Percentiles rank a stretch among this genome's conserved stretches.
Conservation (phyloP, 1,140 invertebrate species). For the Ceratoteleas bidentatus region DNA sequence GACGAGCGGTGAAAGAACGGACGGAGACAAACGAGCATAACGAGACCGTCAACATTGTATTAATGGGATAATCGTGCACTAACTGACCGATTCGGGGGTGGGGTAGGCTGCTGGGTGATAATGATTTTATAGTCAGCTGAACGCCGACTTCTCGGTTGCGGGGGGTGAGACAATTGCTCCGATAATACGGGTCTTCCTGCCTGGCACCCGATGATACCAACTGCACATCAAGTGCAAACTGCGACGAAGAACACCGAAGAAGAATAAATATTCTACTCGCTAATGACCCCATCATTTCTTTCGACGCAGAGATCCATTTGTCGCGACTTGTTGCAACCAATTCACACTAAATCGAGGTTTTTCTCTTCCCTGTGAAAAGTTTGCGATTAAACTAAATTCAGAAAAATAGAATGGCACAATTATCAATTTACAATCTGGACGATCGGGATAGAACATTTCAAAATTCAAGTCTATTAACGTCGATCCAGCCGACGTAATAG, state of each 20-base stretch:
- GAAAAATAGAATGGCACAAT: too few relatives aligned
- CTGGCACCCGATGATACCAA: constrained; percentile 80
- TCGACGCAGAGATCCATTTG: constrained; percentile 47
- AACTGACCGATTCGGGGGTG: constrained; percentile 69
- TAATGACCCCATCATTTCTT: constrained; percentile 64
- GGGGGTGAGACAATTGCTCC: constrained; percentile 80
- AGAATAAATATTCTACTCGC: constrained; percentile 76
- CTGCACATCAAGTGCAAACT: constrained; percentile 77
- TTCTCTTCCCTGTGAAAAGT: neutral
- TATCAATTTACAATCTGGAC: too few relatives aligned
- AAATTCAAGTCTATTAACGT: too few relatives aligned
- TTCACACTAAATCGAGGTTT: neutral
- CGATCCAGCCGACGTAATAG: too few relatives aligned
- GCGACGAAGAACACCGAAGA: constrained; percentile 71
- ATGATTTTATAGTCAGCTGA: constrained; percentile 81
- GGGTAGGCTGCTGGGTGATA: constrained; percentile 75
- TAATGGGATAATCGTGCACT: constrained; percentile 79
- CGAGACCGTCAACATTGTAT: constrained; percentile 72
- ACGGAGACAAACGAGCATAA: constrained; percentile 69
- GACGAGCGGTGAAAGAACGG: constrained; percentile 71
- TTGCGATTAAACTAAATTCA: too few relatives aligned
- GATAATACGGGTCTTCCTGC: constrained; percentile 81
- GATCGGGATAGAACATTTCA: too few relatives aligned
- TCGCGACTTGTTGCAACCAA: neutral
- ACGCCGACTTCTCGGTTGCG: constrained; percentile 69